A percentile compares a stretch with the other conserved stretches of the same genome.
Evolutionary conservation across 2,797 vertebrate species (phyloP).

Genomic region (Sebastolobus alascanus): DNA sequence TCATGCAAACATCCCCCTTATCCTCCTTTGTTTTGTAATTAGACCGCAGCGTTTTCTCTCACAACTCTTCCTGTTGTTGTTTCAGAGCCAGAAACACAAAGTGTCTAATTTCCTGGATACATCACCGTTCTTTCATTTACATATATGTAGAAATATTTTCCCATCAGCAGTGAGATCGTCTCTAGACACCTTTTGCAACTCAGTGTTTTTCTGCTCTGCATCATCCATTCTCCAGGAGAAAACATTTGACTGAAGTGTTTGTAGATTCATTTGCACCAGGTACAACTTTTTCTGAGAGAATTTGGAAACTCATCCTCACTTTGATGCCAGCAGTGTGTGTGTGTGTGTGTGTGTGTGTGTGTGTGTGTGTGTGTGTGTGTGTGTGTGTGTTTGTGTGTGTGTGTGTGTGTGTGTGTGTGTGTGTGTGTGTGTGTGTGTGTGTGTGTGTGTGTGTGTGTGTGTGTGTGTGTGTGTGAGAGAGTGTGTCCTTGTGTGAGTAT

Average conservation of each 20-base stretch:
- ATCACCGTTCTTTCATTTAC: background rate
- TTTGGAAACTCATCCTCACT: constrained; percentile 35
- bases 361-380: constrained; percentile 9
- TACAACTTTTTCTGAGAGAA: constrained; percentile 29
- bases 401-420: constrained; percentile 10
- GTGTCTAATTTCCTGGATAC: constrained; percentile 16
- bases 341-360: background rate
- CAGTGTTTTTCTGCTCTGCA: background rate
- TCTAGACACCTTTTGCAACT: background rate
- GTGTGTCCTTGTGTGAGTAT: background rate
- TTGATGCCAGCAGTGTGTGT: constrained; percentile 24
- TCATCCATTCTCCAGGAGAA: constrained; percentile 7
- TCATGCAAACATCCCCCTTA: constrained; percentile 55
- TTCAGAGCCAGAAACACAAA: constrained; percentile 30
- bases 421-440: background rate
- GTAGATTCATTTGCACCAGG: background rate
- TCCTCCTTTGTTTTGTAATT: constrained; percentile 71
- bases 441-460: constrained; percentile 16
- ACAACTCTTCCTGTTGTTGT: constrained; percentile 60
- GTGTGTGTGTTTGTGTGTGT: constrained; percentile 10
- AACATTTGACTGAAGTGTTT: constrained; percentile 13
- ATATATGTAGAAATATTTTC: background rate
- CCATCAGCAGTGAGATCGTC: background rate
- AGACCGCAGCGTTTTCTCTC: constrained; percentile 56
- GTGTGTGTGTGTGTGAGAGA: background rate